A percentile compares a stretch with the other conserved stretches of the same genome.
phyloP scores from a whole-genome alignment of 2,113 vertebrate species.

The Phalacrocorax aristotelis region DNA sequence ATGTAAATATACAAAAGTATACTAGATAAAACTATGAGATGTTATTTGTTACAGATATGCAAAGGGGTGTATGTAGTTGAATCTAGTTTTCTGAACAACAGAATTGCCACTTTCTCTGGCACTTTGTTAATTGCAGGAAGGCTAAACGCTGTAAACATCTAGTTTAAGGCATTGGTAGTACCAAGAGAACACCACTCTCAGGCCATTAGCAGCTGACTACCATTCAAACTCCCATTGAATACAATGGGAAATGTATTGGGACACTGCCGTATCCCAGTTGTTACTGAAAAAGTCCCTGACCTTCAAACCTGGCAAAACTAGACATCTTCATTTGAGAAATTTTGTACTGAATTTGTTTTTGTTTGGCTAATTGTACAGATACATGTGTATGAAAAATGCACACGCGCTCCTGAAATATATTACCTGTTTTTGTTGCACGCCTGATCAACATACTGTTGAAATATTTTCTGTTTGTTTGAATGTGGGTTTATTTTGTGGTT shows the following conservation, averaged over 20 bases:
- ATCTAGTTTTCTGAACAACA: neutral
- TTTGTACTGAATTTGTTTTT: neutral
- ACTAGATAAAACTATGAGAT: neutral
- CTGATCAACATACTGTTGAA: neutral
- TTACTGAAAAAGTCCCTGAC: neutral
- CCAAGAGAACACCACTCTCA: neutral
- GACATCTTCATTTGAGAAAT: neutral
- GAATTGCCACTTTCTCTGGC: neutral
- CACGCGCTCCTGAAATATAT: neutral
- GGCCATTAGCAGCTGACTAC: neutral
- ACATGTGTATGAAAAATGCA: rapidly evolving
- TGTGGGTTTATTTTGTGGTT: no score
- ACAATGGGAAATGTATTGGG: neutral
- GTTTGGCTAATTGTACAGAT: neutral
- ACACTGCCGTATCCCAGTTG: neutral
- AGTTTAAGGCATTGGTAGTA: neutral
- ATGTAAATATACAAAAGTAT: neutral
- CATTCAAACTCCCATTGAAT: neutral
- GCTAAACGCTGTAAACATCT: neutral
- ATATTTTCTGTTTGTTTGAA: neutral
- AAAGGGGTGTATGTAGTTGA: neutral
- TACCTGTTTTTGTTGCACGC: rapidly evolving
- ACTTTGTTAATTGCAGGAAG: neutral
- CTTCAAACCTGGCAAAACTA: neutral
- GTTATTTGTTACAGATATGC: neutral